phyloP scores from a whole-genome alignment of 2,797 vertebrate genomes.

The Monodelphis domestica region DNA sequence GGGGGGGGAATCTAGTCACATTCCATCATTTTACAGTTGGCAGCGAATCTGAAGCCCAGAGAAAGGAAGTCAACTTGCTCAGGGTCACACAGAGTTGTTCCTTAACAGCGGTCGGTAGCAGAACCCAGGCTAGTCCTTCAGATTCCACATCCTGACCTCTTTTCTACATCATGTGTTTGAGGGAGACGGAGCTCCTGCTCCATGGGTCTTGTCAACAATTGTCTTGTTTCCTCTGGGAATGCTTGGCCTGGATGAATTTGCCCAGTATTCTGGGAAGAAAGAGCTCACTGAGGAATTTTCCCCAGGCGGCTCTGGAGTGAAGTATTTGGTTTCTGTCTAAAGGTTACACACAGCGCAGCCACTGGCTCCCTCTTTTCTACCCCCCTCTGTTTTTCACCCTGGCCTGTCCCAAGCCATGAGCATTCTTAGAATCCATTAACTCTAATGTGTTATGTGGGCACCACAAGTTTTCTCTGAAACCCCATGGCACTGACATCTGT shows the following conservation, averaged over 20 bases:
- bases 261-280: constrained; percentile 72
- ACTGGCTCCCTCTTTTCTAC: constrained; percentile 65
- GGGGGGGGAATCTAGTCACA: background rate
- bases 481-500: constrained; percentile 86
- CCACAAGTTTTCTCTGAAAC: constrained; percentile 85
- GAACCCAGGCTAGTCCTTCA: background rate
- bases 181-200: background rate
- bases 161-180: background rate
- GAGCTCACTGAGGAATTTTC: constrained; percentile 78
- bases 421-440: constrained; percentile 83
- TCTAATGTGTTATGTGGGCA: constrained; percentile 82
- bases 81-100: background rate
- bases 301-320: constrained; percentile 77
- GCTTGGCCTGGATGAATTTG: constrained; percentile 65
- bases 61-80: background rate
- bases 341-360: constrained; percentile 72
- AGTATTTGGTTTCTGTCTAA: constrained; percentile 71
- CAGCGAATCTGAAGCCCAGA: background rate
- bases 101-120: background rate
- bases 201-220: background rate
- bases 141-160: background rate
- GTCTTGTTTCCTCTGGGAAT: constrained; percentile 64
- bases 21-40: background rate
- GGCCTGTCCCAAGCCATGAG: constrained; percentile 77
- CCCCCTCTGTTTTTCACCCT: constrained; percentile 67